A percentile compares a stretch with the other conserved stretches of the same genome.
These are phyloP conservation scores for Papilio polytes DNA, from an alignment of 1,140 invertebrate genomes.

Conservation along the genomic window DNA sequence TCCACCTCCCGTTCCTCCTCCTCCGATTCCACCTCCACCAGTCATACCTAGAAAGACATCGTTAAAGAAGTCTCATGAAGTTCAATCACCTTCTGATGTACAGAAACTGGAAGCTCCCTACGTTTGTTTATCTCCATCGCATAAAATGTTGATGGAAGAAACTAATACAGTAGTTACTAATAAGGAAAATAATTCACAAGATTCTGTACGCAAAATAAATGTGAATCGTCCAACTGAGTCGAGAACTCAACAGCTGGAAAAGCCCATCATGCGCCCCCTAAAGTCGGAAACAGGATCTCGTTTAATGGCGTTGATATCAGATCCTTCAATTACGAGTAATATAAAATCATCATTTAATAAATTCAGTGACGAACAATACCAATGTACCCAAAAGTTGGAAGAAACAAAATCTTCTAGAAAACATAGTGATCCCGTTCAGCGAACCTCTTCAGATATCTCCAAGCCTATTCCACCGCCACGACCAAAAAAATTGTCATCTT, in stretches of 20 bases:
- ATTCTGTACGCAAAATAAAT: conserved; percentile 84
- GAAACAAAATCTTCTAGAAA: conserved; percentile 34
- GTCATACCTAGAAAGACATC: conserved; percentile 72
- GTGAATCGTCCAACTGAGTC: background rate
- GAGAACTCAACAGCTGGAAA: conserved; percentile 9
- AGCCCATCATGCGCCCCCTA: conserved; percentile 46
- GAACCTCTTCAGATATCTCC: conserved; percentile 44
- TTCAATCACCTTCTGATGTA: conserved; percentile 84
- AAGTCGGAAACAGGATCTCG: conserved; percentile 80
- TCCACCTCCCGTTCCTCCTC: background rate
- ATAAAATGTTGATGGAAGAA: conserved; percentile 84
- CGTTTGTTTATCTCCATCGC: conserved; percentile 89
- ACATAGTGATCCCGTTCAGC: conserved; percentile 40
- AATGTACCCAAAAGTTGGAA: conserved; percentile 39
- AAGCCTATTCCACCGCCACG: conserved; percentile 68
- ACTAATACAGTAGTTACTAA: conserved; percentile 74
- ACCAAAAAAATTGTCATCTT: conserved; percentile 65
- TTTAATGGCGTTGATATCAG: conserved; percentile 70
- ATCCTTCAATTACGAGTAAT: conserved; percentile 63
- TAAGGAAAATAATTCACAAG: conserved; percentile 82
- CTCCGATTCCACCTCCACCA: conserved; percentile 17
- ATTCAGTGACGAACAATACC: conserved; percentile 43
- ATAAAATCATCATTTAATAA: conserved; percentile 52
- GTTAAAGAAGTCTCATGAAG: conserved; percentile 69
- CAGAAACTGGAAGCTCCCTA: conserved; percentile 85